phyloP scores from a whole-genome alignment of 1,140 invertebrate genomes.

The Leguminivora glycinivorella region DNA sequence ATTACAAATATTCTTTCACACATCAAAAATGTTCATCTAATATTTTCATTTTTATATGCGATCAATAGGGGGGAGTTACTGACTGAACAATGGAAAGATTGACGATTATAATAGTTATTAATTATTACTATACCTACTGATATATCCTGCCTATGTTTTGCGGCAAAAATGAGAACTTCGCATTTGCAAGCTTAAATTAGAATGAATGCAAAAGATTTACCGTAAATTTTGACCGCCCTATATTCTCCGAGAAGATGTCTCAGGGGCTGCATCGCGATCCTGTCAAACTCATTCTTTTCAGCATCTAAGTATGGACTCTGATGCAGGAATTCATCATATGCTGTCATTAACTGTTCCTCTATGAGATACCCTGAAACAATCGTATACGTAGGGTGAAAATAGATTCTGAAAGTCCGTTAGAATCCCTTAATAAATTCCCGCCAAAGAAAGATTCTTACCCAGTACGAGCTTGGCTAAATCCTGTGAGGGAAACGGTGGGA shows the following conservation, averaged over 20 bases:
- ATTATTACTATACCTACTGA: too few species aligned
- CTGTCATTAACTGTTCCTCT: slow-evolving; percentile 72
- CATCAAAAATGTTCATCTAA: too few species aligned
- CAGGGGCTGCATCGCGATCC: slow-evolving; percentile 72
- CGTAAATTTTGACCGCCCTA: slow-evolving; percentile 70
- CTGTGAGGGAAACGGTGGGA: slow-evolving; percentile 68
- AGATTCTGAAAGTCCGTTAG: slow-evolving; percentile 32
- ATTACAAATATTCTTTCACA: too few species aligned
- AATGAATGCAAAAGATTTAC: slow-evolving; percentile 38
- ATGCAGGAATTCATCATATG: slow-evolving; percentile 72
- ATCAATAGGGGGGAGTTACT: too few species aligned
- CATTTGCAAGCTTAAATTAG: background rate
- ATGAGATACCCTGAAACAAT: slow-evolving; percentile 62
- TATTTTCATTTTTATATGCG: too few species aligned
- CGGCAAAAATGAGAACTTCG: slow-evolving; percentile 25
- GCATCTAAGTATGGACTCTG: slow-evolving; percentile 71
- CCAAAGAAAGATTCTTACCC: slow-evolving; percentile 63
- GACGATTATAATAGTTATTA: too few species aligned
- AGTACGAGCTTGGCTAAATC: slow-evolving; percentile 72
- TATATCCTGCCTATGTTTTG: too few species aligned
- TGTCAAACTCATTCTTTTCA: slow-evolving; percentile 70
- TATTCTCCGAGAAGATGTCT: slow-evolving; percentile 71
- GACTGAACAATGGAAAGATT: too few species aligned
- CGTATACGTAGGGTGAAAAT: slow-evolving; percentile 31
- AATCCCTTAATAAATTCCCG: slow-evolving; percentile 47